A percentile compares a stretch with the other conserved stretches of the same genome.
phyloP scores from a whole-genome alignment of 2,797 vertebrate species.

The Xyrichtys novacula region DNA sequence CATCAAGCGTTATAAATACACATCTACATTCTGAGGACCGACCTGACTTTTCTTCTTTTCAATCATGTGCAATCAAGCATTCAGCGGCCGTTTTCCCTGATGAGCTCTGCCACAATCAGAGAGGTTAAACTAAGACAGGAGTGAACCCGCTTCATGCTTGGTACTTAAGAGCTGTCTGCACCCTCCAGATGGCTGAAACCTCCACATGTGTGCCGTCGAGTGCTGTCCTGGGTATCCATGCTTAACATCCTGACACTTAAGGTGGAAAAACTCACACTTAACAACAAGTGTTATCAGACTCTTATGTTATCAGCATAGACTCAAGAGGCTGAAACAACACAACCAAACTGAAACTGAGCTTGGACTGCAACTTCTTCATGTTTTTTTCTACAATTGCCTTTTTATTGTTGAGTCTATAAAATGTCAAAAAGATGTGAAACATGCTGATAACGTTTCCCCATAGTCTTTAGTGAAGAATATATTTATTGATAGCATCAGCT shows the following conservation, averaged over 20 bases:
- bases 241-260: slow-evolving; percentile 16
- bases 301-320: slow-evolving; percentile 1
- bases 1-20: slow-evolving; percentile 15
- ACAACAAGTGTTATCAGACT: background rate
- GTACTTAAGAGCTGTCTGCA: background rate
- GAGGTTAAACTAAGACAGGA: slow-evolving; percentile 23
- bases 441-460: no score
- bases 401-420: no score
- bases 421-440: no score
- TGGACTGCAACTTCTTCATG: no score
- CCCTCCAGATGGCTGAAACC: background rate
- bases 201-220: background rate
- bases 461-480: no score
- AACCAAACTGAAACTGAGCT: slow-evolving; percentile 4
- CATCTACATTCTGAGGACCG: slow-evolving; percentile 1
- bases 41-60: slow-evolving; percentile 2
- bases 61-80: slow-evolving; percentile 24
- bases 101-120: slow-evolving; percentile 27
- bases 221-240: background rate
- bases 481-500: background rate
- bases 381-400: no score
- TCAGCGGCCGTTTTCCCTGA: slow-evolving; percentile 30
- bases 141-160: slow-evolving; percentile 8
- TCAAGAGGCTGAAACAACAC: background rate
- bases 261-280: background rate